These are phyloP conservation scores for Melipona bicolor DNA, from an alignment of 2,888 invertebrate genomes.

Conservation along the genomic window DNA sequence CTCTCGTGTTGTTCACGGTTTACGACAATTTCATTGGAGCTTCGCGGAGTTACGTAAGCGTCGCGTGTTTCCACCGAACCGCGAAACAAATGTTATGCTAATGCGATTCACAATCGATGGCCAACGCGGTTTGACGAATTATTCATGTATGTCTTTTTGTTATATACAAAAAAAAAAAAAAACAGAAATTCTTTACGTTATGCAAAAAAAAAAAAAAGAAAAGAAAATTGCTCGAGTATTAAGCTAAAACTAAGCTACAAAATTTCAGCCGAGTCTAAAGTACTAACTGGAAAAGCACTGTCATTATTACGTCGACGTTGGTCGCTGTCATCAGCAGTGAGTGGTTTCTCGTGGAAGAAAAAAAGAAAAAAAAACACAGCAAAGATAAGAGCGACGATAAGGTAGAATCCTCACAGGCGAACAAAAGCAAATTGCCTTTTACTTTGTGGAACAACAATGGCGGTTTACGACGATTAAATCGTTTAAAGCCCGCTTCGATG, in stretches of 20 bases:
- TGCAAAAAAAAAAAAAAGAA: too few species aligned
- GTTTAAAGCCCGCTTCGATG: background rate
- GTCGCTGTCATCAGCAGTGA: background rate
- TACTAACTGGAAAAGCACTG: background rate
- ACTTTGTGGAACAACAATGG: background rate
- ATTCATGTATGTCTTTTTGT: background rate
- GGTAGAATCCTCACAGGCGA: background rate
- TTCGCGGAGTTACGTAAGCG: slow-evolving; percentile 43
- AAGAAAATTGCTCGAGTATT: too few species aligned
- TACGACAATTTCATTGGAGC: slow-evolving; percentile 22
- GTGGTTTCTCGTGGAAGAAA: too few species aligned
- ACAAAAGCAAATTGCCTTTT: background rate
- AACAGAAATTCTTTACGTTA: too few species aligned
- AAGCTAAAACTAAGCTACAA: background rate
- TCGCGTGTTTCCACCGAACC: slow-evolving; percentile 35
- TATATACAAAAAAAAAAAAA: too few species aligned
- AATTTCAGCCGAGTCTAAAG: background rate
- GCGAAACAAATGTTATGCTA: slow-evolving; percentile 59
- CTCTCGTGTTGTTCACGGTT: background rate
- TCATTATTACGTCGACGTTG: background rate
- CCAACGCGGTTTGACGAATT: slow-evolving; percentile 2
- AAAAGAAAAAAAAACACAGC: too few species aligned
- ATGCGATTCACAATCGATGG: slow-evolving; percentile 44
- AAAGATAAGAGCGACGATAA: background rate
- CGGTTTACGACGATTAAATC: background rate